These are phyloP conservation scores for Andinoacara biseriatus DNA, from an alignment of 2,113 vertebrate species.

Conservation along the genomic window DNA sequence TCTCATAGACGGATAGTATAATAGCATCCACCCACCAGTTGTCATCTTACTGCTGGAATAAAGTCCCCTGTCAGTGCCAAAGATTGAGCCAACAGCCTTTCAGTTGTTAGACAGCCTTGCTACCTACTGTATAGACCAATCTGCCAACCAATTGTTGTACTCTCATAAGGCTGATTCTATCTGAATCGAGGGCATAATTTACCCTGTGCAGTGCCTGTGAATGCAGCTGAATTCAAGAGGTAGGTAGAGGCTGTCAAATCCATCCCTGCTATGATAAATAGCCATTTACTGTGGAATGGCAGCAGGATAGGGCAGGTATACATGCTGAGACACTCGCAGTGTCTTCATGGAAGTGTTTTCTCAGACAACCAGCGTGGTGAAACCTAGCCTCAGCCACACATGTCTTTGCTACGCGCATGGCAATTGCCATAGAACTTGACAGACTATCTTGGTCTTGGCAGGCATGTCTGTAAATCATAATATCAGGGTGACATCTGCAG, in stretches of 20 bases:
- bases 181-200: constrained; percentile 67
- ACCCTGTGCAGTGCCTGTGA: constrained; percentile 53
- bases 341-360: constrained; percentile 65
- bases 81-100: constrained; percentile 57
- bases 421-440: constrained; percentile 69
- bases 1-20: constrained; percentile 32
- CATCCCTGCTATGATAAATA: constrained; percentile 75
- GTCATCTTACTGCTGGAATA: constrained; percentile 51
- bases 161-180: constrained; percentile 67
- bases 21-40: constrained; percentile 54
- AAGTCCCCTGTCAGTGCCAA: constrained; percentile 48
- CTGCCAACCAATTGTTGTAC: constrained; percentile 59
- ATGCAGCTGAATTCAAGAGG: constrained; percentile 56
- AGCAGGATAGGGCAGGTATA: constrained; percentile 68
- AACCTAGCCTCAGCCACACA: constrained; percentile 50
- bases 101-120: constrained; percentile 56
- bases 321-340: constrained; percentile 53
- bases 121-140: constrained; percentile 52
- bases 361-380: constrained; percentile 60
- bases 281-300: constrained; percentile 73
- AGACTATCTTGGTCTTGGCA: constrained; percentile 63
- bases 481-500: constrained; percentile 55
- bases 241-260: constrained; percentile 69
- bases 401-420: constrained; percentile 58
- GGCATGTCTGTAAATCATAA: constrained; percentile 62